phyloP scores from a whole-genome alignment of 1,140 invertebrate genomes.

The Heterodera schachtii region DNA sequence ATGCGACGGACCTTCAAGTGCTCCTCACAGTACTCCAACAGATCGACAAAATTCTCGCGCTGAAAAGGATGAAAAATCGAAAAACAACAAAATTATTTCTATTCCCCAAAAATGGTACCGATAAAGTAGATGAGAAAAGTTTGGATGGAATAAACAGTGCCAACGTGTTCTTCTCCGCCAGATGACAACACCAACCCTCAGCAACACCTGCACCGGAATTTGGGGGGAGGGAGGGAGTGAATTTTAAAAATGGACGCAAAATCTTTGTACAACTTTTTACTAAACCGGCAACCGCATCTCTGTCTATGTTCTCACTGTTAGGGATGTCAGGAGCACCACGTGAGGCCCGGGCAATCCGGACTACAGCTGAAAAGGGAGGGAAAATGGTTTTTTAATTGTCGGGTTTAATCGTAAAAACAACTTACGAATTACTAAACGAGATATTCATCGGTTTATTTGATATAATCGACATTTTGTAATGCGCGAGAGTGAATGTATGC shows the following conservation, averaged over 20 bases:
- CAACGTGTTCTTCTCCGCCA: slow-evolving; percentile 43
- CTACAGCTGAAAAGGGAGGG: slow-evolving; percentile 42
- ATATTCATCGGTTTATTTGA: slow-evolving; percentile 34
- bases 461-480: slow-evolving; percentile 37
- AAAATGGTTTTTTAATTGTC: neutral
- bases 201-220: slow-evolving; percentile 33
- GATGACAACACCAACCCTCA: slow-evolving; percentile 52
- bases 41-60: slow-evolving; percentile 40
- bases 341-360: slow-evolving; percentile 45
- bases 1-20: slow-evolving; percentile 39
- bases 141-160: slow-evolving; percentile 48
- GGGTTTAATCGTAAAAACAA: slow-evolving; percentile 8
- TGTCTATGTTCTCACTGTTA: slow-evolving; percentile 41
- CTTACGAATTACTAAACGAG: slow-evolving; percentile 38
- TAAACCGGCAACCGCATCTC: slow-evolving; percentile 39
- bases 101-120: slow-evolving; percentile 17
- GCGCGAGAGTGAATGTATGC: no score
- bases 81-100: neutral
- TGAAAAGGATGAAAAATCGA: slow-evolving; percentile 16
- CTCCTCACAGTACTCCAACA: slow-evolving; percentile 51
- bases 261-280: slow-evolving; percentile 42
- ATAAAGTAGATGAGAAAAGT: slow-evolving; percentile 19
- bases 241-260: slow-evolving; percentile 19
- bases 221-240: neutral
- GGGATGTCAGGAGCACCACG: slow-evolving; percentile 56